phyloP scores from a whole-genome alignment of 1,140 invertebrate species.

The Stenopsyche tienmushanensis region DNA sequence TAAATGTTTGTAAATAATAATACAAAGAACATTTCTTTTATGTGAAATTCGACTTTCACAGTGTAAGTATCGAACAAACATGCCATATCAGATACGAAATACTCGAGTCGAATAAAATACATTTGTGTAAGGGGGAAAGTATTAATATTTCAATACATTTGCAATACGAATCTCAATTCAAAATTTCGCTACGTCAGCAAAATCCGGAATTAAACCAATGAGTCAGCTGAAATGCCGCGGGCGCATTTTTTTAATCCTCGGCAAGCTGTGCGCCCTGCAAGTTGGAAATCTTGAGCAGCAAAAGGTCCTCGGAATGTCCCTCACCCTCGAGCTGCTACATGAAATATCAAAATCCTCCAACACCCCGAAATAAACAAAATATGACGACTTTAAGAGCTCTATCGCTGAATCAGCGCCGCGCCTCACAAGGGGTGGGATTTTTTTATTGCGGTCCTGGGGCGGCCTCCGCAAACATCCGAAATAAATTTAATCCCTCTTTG shows the following conservation, averaged over 20 bases:
- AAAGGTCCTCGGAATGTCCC: neutral
- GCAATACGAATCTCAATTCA: conserved; percentile 6
- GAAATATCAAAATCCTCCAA: conserved; percentile 5
- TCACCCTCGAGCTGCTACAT: neutral
- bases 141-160: too few species aligned
- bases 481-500: conserved; percentile 25
- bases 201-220: conserved; percentile 36
- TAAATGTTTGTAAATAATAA: too few species aligned
- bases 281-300: neutral
- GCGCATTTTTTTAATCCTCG: conserved; percentile 14
- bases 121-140: too few species aligned
- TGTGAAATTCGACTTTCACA: too few species aligned
- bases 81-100: too few species aligned
- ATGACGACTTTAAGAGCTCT: conserved; percentile 9
- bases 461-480: conserved; percentile 15
- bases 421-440: neutral
- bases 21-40: too few species aligned
- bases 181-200: conserved; percentile 33
- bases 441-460: conserved; percentile 20
- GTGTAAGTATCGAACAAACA: too few species aligned
- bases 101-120: too few species aligned
- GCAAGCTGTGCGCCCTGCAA: neutral
- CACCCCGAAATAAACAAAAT: conserved; percentile 29
- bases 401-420: conserved; percentile 25
- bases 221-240: conserved; percentile 25